phyloP scores from a whole-genome alignment of 2,888 invertebrate species.

The Amphipyra berbera region DNA sequence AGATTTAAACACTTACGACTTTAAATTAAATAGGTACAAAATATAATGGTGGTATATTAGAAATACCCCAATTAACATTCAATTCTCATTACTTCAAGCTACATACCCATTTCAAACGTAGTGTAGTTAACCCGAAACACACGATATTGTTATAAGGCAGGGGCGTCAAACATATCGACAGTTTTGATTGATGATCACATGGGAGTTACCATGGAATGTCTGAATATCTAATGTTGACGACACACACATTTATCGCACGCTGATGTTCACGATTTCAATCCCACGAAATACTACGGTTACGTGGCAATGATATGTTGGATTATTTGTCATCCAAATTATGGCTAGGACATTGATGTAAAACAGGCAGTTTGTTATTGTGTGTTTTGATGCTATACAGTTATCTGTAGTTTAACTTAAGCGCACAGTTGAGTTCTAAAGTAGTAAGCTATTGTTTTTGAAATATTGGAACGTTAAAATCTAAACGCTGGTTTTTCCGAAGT shows the following conservation, averaged over 20 bases:
- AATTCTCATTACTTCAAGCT: not conserved
- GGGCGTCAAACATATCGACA: slow-evolving; percentile 69
- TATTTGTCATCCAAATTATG: slow-evolving; percentile 47
- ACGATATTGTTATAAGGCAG: slow-evolving; percentile 64
- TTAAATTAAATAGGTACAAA: too few species aligned
- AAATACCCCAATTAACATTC: not conserved
- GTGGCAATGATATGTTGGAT: slow-evolving; percentile 27
- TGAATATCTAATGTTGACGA: slow-evolving; percentile 71
- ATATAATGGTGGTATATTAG: too few species aligned
- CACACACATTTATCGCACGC: slow-evolving; percentile 70
- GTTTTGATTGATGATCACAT: slow-evolving; percentile 77
- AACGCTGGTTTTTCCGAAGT: slow-evolving; percentile 9
- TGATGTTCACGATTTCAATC: slow-evolving; percentile 62
- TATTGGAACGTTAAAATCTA: slow-evolving; percentile 9
- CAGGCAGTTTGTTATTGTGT: slow-evolving; percentile 6
- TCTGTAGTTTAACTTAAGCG: not conserved
- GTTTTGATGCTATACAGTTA: slow-evolving; percentile 9
- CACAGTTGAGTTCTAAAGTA: not conserved
- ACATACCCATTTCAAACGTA: slow-evolving; percentile 1
- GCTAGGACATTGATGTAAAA: slow-evolving; percentile 28
- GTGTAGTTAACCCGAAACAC: slow-evolving; percentile 35
- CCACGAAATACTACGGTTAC: slow-evolving; percentile 22
- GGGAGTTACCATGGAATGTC: slow-evolving; percentile 59
- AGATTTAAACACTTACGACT: too few species aligned
- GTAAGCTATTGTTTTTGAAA: slow-evolving; percentile 11